Conservation (phyloP, 2,797 vertebrate species). For the Podarcis lilfordi region DNA sequence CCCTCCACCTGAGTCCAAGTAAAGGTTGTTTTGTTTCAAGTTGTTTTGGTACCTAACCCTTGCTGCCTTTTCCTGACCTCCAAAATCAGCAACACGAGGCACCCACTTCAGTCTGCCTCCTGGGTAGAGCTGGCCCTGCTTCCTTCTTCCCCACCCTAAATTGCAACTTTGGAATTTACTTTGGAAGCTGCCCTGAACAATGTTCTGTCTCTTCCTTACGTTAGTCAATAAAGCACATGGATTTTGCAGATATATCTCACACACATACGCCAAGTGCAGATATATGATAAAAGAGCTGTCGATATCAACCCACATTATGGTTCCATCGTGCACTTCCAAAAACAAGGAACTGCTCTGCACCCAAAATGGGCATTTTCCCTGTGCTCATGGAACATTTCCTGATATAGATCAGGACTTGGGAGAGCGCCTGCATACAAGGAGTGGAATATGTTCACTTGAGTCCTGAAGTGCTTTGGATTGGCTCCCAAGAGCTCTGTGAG, state of each 20-base stretch:
- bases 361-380: not conserved
- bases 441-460: not conserved
- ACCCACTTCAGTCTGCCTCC: too few species aligned
- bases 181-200: not conserved
- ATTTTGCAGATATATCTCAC: not conserved
- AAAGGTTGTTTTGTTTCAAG: too few species aligned
- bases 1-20: too few species aligned
- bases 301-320: not conserved
- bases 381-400: not conserved
- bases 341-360: not conserved
- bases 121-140: too few species aligned
- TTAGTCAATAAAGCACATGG: not conserved
- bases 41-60: too few species aligned
- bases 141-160: not conserved
- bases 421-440: not conserved
- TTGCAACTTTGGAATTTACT: not conserved
- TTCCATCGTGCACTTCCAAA: not conserved
- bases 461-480: not conserved
- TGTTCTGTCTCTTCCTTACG: not conserved
- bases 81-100: too few species aligned
- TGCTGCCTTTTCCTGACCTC: too few species aligned
- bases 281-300: not conserved
- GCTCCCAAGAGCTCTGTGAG: not conserved
- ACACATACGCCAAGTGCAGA: not conserved
- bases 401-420: not conserved